Conservation (phyloP, 2,888 invertebrate genomes). For the Timema podura region DNA sequence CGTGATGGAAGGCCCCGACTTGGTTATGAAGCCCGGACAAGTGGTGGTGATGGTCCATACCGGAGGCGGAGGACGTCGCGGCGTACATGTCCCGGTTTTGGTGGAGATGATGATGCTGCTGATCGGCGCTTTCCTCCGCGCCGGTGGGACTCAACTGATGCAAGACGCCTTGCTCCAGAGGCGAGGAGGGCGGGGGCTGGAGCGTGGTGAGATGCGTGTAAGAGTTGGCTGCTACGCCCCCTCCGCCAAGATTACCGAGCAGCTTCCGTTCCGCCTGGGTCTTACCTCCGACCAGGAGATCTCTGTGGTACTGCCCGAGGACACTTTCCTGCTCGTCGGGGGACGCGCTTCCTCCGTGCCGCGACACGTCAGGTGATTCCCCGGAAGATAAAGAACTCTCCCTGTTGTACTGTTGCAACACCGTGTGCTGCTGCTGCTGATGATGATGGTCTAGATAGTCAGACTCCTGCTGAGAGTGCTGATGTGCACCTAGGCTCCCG, state of each 20-base stretch:
- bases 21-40: not conserved
- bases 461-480: too few relatives aligned
- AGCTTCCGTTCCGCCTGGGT: too few relatives aligned
- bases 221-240: slow-evolving; percentile 23
- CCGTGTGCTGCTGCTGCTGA: not conserved
- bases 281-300: too few relatives aligned
- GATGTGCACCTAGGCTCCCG: not conserved
- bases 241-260: not conserved
- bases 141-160: too few relatives aligned
- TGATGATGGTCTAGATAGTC: not conserved
- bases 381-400: slow-evolving; percentile 5
- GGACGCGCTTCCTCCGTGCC: not conserved
- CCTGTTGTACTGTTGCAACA: not conserved
- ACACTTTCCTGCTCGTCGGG: not conserved
- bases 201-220: slow-evolving; percentile 44
- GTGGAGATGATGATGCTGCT: too few relatives aligned
- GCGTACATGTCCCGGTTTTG: slow-evolving; percentile 1
- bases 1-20: slow-evolving; percentile 14
- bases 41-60: not conserved
- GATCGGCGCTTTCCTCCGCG: too few relatives aligned
- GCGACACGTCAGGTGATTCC: not conserved
- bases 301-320: not conserved
- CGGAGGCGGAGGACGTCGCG: not conserved
- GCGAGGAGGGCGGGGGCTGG: slow-evolving; percentile 37
- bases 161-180: slow-evolving; percentile 9